Conservation (phyloP, 2,888 invertebrate species). For the Drosophila villosipedis region DNA sequence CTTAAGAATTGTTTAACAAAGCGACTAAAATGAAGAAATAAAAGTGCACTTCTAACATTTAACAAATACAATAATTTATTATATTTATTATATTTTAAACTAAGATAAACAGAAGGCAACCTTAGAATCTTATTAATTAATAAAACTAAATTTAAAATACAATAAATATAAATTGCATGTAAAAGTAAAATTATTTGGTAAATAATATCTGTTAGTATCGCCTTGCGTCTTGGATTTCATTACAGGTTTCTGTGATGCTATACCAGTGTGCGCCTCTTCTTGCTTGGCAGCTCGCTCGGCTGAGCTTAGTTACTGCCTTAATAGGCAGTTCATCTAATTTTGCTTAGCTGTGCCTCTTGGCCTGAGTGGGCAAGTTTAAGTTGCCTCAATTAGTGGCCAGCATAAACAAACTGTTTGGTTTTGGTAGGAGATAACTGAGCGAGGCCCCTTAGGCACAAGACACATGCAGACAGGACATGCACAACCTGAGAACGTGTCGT, state of each 20-base stretch:
- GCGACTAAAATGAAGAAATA: not conserved
- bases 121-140: not conserved
- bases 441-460: slow-evolving; percentile 24
- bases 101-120: not conserved
- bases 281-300: slow-evolving; percentile 7
- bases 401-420: slow-evolving; percentile 42
- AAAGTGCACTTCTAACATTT: not conserved
- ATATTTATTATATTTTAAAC: no score
- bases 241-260: not conserved
- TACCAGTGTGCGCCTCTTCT: slow-evolving; percentile 7
- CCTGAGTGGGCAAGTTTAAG: slow-evolving; percentile 58
- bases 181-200: not conserved
- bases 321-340: slow-evolving; percentile 26
- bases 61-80: not conserved
- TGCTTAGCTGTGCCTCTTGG: slow-evolving; percentile 21
- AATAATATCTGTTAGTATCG: not conserved
- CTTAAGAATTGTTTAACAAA: not conserved
- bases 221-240: not conserved
- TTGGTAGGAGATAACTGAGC: slow-evolving; percentile 19
- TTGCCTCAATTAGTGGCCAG: slow-evolving; percentile 67
- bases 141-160: not conserved
- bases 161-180: no score
- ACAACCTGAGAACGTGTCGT: slow-evolving; percentile 41
- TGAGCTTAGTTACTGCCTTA: slow-evolving; percentile 9
- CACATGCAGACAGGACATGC: slow-evolving; percentile 26